phyloP scores from a whole-genome alignment of 1,140 invertebrate genomes.

The Nasonia vitripennis region DNA sequence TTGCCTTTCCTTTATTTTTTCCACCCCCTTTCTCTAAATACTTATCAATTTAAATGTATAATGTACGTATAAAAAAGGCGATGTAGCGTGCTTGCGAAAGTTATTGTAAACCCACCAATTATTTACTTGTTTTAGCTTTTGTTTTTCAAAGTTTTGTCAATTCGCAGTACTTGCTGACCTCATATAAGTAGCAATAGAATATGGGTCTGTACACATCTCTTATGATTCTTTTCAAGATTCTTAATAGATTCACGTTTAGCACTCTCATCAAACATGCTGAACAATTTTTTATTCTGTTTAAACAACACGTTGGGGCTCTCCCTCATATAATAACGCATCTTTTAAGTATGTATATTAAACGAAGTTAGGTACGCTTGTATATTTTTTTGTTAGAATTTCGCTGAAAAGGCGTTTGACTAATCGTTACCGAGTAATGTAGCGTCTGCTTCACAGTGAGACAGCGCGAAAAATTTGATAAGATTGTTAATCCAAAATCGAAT shows the following conservation, averaged over 20 bases:
- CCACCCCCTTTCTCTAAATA: background rate
- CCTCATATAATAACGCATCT: background rate
- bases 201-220: slow-evolving; percentile 4
- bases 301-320: background rate
- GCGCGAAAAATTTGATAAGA: background rate
- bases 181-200: background rate
- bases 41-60: background rate
- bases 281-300: background rate
- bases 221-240: background rate
- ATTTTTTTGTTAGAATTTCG: slow-evolving; percentile 24
- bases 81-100: slow-evolving; percentile 29
- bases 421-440: background rate
- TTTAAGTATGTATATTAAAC: slow-evolving; percentile 3
- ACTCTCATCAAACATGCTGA: slow-evolving; percentile 26
- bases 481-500: background rate
- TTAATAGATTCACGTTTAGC: background rate
- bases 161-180: background rate
- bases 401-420: slow-evolving; percentile 42
- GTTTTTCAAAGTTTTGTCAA: background rate
- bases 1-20: slow-evolving; percentile 3
- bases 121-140: slow-evolving; percentile 10
- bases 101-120: background rate
- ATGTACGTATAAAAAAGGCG: slow-evolving; percentile 46
- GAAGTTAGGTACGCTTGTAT: slow-evolving; percentile 29
- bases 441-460: background rate